Percentiles rank a stretch among this genome's conserved stretches.
Conservation (phyloP, 2,888 invertebrate genomes). For the Eledone cirrhosa region DNA sequence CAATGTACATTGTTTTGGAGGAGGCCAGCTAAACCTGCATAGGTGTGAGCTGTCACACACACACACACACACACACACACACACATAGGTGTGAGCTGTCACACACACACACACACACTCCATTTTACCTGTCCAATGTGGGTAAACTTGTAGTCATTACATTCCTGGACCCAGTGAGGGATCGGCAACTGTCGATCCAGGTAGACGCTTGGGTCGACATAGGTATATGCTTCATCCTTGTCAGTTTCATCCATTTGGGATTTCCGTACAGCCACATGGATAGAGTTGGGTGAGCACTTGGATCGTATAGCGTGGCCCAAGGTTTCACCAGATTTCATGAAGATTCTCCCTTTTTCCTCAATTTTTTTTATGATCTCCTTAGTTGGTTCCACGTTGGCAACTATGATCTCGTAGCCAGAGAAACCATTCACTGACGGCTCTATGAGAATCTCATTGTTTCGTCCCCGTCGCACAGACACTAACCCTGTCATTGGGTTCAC, state of each 20-base stretch:
- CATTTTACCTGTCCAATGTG: slow-evolving; percentile 35
- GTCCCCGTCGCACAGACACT: slow-evolving; percentile 12
- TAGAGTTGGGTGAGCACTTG: slow-evolving; percentile 37
- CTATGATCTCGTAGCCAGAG: slow-evolving; percentile 40
- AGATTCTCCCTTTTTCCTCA: slow-evolving; percentile 12
- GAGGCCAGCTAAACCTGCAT: no score
- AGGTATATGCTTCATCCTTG: slow-evolving; percentile 34
- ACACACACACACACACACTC: no score
- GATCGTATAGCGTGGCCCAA: slow-evolving; percentile 33
- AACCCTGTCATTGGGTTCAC: slow-evolving; percentile 36
- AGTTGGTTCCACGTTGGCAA: slow-evolving; percentile 41
- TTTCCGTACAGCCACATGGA: slow-evolving; percentile 43
- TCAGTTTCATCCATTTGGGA: not conserved
- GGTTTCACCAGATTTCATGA: slow-evolving; percentile 24
- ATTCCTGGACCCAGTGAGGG: slow-evolving; percentile 45
- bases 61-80: no score
- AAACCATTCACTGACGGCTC: slow-evolving; percentile 40
- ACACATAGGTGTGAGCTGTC: no score
- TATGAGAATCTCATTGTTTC: slow-evolving; percentile 35
- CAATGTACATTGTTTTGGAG: no score
- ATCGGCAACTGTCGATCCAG: slow-evolving; percentile 42
- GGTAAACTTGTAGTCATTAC: slow-evolving; percentile 43
- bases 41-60: no score
- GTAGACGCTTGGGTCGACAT: slow-evolving; percentile 47
- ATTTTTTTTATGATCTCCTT: not conserved